A percentile compares a stretch with the other conserved stretches of the same genome.
Conservation (phyloP, 2,888 invertebrate species). For the Agriopis marginaria region DNA sequence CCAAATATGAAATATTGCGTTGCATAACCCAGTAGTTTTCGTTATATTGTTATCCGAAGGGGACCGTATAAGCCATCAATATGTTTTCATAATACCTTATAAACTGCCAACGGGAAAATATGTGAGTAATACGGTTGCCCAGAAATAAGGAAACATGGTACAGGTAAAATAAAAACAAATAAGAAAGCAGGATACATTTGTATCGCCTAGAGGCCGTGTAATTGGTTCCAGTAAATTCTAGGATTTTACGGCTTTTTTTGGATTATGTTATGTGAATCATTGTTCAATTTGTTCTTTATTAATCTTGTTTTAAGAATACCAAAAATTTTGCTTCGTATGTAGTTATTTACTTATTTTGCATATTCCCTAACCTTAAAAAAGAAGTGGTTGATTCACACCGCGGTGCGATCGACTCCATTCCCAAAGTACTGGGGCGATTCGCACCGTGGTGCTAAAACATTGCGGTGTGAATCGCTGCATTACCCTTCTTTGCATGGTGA, state of each 20-base stretch:
- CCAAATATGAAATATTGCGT: constrained; percentile 13
- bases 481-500: too few relatives aligned
- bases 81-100: constrained; percentile 26
- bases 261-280: too few relatives aligned
- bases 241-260: background rate
- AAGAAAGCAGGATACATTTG: background rate
- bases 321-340: too few relatives aligned
- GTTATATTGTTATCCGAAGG: constrained; percentile 17
- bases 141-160: constrained; percentile 1
- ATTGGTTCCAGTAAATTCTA: background rate
- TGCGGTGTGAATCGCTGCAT: too few relatives aligned
- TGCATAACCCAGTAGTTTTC: constrained; percentile 18
- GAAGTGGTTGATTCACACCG: too few relatives aligned
- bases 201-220: background rate
- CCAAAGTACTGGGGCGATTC: too few relatives aligned
- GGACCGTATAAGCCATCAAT: constrained; percentile 18
- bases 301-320: too few relatives aligned
- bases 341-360: too few relatives aligned
- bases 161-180: constrained; percentile 5
- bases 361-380: too few relatives aligned
- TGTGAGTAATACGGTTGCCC: constrained; percentile 12
- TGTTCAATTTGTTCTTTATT: too few relatives aligned
- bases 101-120: constrained; percentile 21
- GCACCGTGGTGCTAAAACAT: too few relatives aligned
- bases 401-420: too few relatives aligned